Conservation (phyloP, 2,888 invertebrate species). For the Agonopterix heracliana region DNA sequence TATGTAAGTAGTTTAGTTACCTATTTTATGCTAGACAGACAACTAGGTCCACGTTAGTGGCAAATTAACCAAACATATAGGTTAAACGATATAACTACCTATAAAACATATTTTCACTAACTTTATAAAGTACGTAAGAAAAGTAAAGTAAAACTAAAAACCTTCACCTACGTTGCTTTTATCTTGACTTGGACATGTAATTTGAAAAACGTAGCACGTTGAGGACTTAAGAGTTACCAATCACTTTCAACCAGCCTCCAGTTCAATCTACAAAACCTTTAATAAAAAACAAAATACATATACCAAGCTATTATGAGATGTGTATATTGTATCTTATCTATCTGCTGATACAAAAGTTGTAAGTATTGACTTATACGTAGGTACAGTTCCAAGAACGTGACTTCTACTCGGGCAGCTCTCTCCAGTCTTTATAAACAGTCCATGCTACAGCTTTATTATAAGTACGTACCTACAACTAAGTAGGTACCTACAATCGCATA, state of each 20-base stretch:
- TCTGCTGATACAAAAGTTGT: not conserved
- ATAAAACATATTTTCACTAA: no score
- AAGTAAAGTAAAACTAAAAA: no score
- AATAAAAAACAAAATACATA: not conserved
- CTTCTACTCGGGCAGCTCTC: conserved; percentile 20
- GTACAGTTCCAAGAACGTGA: conserved; percentile 17
- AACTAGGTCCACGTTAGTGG: no score
- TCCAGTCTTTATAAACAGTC: conserved; percentile 13
- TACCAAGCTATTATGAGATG: not conserved
- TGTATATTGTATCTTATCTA: not conserved
- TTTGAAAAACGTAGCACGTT: no score
- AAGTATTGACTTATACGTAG: not conserved
- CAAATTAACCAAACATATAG: no score
- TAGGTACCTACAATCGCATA: conserved; percentile 4
- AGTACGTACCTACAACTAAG: conserved; percentile 1
- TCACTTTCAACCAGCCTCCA: not conserved
- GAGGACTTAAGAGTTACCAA: no score
- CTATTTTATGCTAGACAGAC: no score
- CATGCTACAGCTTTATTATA: not conserved
- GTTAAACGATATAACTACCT: no score
- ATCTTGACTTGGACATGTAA: no score
- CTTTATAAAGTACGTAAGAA: no score
- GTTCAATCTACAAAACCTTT: not conserved
- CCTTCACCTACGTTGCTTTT: no score
- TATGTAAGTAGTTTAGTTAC: no score